Base-by-base conservation (phyloP, 23 tunicate species). In the Ciona savignyi region DNA sequence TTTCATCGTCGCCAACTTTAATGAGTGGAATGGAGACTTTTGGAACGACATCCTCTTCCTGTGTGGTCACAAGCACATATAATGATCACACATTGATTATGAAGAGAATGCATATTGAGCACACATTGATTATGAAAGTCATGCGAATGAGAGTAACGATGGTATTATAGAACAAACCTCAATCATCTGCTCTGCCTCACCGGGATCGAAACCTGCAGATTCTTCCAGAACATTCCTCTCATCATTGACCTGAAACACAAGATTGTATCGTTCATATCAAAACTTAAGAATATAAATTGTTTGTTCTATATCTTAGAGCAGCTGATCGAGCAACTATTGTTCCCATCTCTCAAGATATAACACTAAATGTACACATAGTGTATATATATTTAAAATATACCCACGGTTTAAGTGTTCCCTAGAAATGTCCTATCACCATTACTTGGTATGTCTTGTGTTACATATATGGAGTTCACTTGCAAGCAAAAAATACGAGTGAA, bases 221-320 rank as follows among this genome's bases (percentile, higher is more conserved):
- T 88, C 96, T 51, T 82, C 87, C 49, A 88, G 66, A 71, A 88
- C 67, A 78, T 88, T 77, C 33, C 96, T 68, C 3, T 88, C 96
- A 73, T 77, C 83, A 60, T 88, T 88, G 74, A 77, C 73, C 94
- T 87, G 70, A 30, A 28, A 26, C 31, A 28, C 22, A 76, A 9
- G 26, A 9, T 63, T 63, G 29, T 68, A 27, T 4, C 28, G 3
- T 27, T 27, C 28, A 68, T 9, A 3, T 24, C 29, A 68, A 9
- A 29, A 27, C 29, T 68, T 25, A n/a, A n/a, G 9, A 15, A 9
- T n/a, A 65, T 65, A 15, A n/a, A 23, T 9, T n/a, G 20, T n/a
- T 65, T 11, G 23, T 11, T 11, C 15, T 11, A 49, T 20, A 49
- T 49, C 61, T 11, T 11, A 49, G 20, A n/a, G n/a, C n/a, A n/a